These are phyloP conservation scores for Papilio demoleus DNA, from an alignment of 2,888 invertebrate species.

Conservation along the genomic window DNA sequence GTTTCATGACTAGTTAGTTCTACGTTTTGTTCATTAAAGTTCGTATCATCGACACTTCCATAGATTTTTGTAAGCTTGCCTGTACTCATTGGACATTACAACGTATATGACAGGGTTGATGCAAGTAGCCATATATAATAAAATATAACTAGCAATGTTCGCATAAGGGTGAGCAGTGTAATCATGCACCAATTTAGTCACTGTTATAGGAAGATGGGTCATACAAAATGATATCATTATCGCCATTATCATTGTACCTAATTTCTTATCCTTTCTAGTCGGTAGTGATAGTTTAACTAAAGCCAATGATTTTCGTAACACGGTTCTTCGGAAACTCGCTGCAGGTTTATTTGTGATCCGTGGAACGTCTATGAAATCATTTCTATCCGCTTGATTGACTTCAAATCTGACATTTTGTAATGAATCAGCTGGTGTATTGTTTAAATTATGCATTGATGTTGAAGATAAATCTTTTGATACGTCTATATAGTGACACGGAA, in stretches of 20 bases:
- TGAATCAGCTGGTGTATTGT: conserved; percentile 17
- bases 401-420: conserved; percentile 42
- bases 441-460: conserved; percentile 18
- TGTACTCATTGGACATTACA: conserved; percentile 95
- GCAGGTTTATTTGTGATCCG: conserved; percentile 41
- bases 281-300: conserved; percentile 85
- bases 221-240: conserved; percentile 94
- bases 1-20: conserved; percentile 29
- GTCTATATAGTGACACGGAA: conserved; percentile 9
- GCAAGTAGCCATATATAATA: conserved; percentile 93
- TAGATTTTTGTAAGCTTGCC: conserved; percentile 92
- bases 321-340: conserved; percentile 61
- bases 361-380: conserved; percentile 3
- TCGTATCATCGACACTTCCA: conserved; percentile 81
- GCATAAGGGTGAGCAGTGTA: conserved; percentile 85
- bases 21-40: conserved; percentile 10
- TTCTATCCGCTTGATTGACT: conserved; percentile 33
- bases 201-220: conserved; percentile 96
- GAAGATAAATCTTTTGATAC: background rate
- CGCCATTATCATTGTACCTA: conserved; percentile 94
- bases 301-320: conserved; percentile 62
- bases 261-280: conserved; percentile 88
- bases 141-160: conserved; percentile 92
- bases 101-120: conserved; percentile 96
- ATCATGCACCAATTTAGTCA: conserved; percentile 90